Base-by-base conservation (phyloP, 2,888 invertebrate species). In the Geophilus truncorum region DNA sequence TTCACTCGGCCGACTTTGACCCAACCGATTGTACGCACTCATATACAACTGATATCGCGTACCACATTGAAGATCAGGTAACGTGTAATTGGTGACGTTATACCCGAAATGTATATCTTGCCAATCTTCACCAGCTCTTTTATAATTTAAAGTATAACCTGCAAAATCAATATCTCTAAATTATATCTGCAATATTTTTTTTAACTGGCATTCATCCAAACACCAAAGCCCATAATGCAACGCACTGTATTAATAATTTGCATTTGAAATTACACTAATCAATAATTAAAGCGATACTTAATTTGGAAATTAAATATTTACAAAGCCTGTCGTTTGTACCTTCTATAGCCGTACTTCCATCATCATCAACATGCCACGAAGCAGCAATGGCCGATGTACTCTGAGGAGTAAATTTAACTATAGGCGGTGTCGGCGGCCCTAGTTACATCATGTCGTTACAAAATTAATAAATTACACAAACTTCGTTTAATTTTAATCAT, bases 31-130 rank as follows among this genome's bases (percentile, higher is more conserved):
- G 85, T 91, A 90, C 0, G 95, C 94, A 28, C 91, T 90, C 83
- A 96, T 88, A 84, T 92, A 91, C 84, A 95, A 90, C 83, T 91
- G 90, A 87, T 95, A 95, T 80, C 90, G 88, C 36, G 93, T 92
- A 40, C 96, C 96, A 87, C 96, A 96, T 83, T 91, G 91, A 45
- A 96, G 89, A 36, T 92, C 91, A 81, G 92, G 91, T 82, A 94
- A 88, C 10, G 92, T 91, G 85, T 91, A 92, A 78, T 92, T 90
- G 45, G 91, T 91, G 75, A 92, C 90, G 83, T 92, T 92, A 0
- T 93, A 91, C 30, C 92, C 91, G 70, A 94, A 87, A 80, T 91
- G 90, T 5, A 91, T 88, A 51, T 90, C 89, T 78, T 84, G 83
- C 93, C 93, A 94, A 62, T 92, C 92, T 30, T 92, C 92, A 34